phyloP scores from a whole-genome alignment of 2,888 invertebrate genomes.

The Charanyca ferruginea region DNA sequence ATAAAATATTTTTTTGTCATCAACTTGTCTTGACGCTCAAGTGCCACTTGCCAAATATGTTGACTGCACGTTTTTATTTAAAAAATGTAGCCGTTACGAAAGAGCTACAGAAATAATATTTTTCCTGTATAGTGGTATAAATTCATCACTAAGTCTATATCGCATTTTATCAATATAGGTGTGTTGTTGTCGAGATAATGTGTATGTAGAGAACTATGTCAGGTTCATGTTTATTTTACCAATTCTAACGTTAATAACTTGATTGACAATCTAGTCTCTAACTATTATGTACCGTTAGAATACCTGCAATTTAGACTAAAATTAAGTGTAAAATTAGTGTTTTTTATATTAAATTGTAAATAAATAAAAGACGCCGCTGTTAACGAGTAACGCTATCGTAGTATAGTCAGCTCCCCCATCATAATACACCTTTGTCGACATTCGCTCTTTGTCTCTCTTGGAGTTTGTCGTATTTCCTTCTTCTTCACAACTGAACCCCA shows the following conservation, averaged over 20 bases:
- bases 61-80: constrained; percentile 28
- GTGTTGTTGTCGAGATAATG: constrained; percentile 13
- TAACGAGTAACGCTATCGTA: constrained; percentile 60
- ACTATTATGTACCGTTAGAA: constrained; percentile 4
- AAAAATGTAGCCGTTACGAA: constrained; percentile 29
- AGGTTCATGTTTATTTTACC: constrained; percentile 11
- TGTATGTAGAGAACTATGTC: constrained; percentile 14
- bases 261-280: constrained; percentile 12
- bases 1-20: constrained; percentile 73
- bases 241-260: neutral
- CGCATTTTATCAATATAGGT: constrained; percentile 21
- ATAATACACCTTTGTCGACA: constrained; percentile 75
- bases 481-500: constrained; percentile 83
- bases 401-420: constrained; percentile 71
- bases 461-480: constrained; percentile 71
- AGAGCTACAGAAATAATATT: neutral
- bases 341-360: constrained; percentile 47
- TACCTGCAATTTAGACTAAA: constrained; percentile 4
- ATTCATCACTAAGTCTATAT: constrained; percentile 14
- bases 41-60: constrained; percentile 58
- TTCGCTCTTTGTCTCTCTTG: constrained; percentile 74
- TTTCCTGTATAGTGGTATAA: neutral
- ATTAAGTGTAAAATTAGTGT: constrained; percentile 26
- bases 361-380: constrained; percentile 52
- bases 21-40: constrained; percentile 73